Base-by-base conservation (phyloP, 2,113 vertebrate genomes). In the Oryzias curvinotus region DNA sequence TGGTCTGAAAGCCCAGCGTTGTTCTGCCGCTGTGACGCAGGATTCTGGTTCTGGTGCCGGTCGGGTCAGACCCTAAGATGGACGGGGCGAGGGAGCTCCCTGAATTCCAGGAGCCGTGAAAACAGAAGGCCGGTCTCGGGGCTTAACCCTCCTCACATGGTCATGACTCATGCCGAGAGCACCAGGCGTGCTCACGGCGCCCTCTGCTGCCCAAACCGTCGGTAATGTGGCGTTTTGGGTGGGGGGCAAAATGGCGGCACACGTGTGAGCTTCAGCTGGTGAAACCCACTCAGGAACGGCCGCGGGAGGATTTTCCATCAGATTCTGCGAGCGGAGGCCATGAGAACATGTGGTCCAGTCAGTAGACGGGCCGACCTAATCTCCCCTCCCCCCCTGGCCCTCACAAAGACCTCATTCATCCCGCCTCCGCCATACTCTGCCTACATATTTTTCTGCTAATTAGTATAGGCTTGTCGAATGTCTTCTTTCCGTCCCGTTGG, bases 381-480 rank as follows among this genome's bases (percentile, higher is more conserved):
- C 85, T 73, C 70, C 64, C 73, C 71, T 60, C 63, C 46, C 82
- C 74, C 82, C 77, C 57, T 62, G 47, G 57, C 58, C 53, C 75
- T 84, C 72, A 93, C 91, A 93, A 92, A 90, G 83, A 88, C 80
- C 75, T 89, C 86, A 92, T 93, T 93, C 91, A 92, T 91, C 71
- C 74, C 68, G 75, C 73, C 71, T 75, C 83, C 85, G 79, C 85
- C 84, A 85, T 85, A 85, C 85, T 87, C 88, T 87, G 89, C 85
- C 84, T 87, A 88, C 91, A 90, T 91, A 90, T 88, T 90, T 90
- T 81, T 85, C 88, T 88, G 88, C 86, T 91, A 90, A 91, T 91
- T 88, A 87, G 88, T 80, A 85, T 87, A 88, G 88, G 82, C 86
- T 84, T 85, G 86, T 90, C 83, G 85, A 86, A 90, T 80, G 85